phyloP scores from a whole-genome alignment of 2,797 vertebrate species.

The Scolopax bukidnonensis region DNA sequence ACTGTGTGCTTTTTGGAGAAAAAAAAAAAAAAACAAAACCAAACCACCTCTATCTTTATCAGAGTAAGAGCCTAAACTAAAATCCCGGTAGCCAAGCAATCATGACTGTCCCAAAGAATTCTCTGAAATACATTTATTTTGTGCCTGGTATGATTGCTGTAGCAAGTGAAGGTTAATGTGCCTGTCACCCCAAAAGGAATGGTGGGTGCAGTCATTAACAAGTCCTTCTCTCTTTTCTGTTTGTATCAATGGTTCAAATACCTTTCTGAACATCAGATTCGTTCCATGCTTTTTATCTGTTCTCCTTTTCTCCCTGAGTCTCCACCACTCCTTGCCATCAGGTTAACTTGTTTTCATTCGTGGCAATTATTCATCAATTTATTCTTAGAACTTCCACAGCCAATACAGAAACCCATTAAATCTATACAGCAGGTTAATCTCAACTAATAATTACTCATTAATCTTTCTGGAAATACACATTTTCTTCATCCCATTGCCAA shows the following conservation, averaged over 20 bases:
- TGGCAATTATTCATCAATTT: neutral
- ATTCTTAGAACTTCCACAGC: neutral
- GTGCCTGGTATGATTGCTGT: neutral
- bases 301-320: neutral
- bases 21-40: neutral
- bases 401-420: constrained; percentile 31
- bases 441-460: constrained; percentile 35
- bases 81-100: neutral
- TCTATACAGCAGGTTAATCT: constrained; percentile 25
- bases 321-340: neutral
- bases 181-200: neutral
- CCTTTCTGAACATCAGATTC: neutral
- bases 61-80: neutral
- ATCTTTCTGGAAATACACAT: constrained; percentile 31
- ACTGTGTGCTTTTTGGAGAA: neutral
- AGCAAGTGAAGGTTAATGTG: neutral
- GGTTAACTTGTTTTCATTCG: constrained; percentile 1
- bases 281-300: neutral
- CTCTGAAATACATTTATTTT: neutral
- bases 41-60: neutral
- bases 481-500: constrained; percentile 17
- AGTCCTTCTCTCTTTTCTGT: neutral
- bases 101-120: neutral
- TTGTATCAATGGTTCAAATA: neutral
- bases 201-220: neutral